Conservation (phyloP, 2,113 vertebrate species). For the Gulo gulo region DNA sequence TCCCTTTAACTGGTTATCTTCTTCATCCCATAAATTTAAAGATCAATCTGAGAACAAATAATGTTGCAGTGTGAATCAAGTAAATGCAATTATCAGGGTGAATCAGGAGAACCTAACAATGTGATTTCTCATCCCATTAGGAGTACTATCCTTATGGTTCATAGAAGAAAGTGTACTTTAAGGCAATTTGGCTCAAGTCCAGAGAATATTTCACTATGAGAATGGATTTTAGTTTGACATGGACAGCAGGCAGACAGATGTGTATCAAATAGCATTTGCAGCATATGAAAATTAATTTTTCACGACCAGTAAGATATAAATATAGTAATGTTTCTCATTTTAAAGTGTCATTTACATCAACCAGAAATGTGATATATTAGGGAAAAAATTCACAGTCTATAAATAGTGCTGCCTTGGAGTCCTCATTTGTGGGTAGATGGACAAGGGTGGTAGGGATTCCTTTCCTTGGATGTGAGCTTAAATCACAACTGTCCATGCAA, state of each 20-base stretch:
- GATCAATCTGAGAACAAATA: slow-evolving; percentile 67
- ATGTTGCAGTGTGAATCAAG: slow-evolving; percentile 59
- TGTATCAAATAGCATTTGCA: slow-evolving; percentile 36
- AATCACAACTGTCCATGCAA: not conserved
- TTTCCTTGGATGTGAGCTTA: not conserved
- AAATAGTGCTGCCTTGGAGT: slow-evolving; percentile 27
- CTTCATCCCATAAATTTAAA: slow-evolving; percentile 71
- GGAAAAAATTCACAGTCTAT: slow-evolving; percentile 22
- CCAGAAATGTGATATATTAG: slow-evolving; percentile 18
- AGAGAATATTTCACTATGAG: slow-evolving; percentile 44
- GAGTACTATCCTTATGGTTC: not conserved
- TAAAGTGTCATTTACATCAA: slow-evolving; percentile 58
- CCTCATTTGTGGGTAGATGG: not conserved
- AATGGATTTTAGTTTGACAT: slow-evolving; percentile 48
- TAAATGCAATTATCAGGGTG: slow-evolving; percentile 73
- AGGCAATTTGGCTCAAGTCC: slow-evolving; percentile 53
- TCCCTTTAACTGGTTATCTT: slow-evolving; percentile 65
- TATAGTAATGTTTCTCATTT: slow-evolving; percentile 45
- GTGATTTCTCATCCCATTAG: slow-evolving; percentile 56
- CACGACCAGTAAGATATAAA: slow-evolving; percentile 31
- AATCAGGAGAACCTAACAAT: slow-evolving; percentile 69
- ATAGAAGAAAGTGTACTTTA: slow-evolving; percentile 46
- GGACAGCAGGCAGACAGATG: slow-evolving; percentile 32
- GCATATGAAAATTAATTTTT: slow-evolving; percentile 48
- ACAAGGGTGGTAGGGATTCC: not conserved